phyloP scores from a whole-genome alignment of 1,140 invertebrate species.

The Neodiprion lecontei region DNA sequence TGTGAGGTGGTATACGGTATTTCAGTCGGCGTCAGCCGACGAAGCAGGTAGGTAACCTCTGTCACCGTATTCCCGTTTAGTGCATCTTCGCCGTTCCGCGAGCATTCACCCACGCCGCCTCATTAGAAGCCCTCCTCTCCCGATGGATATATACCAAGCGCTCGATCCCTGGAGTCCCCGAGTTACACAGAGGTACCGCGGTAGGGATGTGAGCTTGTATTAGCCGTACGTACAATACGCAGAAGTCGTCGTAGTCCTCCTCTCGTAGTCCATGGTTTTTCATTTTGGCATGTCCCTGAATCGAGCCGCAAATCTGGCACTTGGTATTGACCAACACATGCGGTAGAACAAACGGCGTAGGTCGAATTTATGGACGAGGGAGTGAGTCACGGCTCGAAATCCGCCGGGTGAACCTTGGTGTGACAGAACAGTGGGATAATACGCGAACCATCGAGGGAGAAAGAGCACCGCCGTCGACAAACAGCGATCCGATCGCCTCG shows the following conservation, averaged over 20 bases:
- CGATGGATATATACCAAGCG: not conserved
- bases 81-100: slow-evolving; percentile 24
- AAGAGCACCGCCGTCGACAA: slow-evolving; percentile 17
- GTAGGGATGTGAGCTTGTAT: not conserved
- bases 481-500: slow-evolving; percentile 32
- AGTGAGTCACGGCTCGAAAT: not conserved
- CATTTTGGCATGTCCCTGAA: not conserved
- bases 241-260: not conserved
- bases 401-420: not conserved
- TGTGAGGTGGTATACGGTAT: too few relatives aligned
- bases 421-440: slow-evolving; percentile 40
- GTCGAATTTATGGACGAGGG: not conserved
- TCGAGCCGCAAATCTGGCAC: not conserved
- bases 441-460: slow-evolving; percentile 17
- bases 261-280: not conserved
- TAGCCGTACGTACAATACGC: too few relatives aligned
- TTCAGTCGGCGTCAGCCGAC: too few relatives aligned
- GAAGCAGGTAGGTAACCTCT: too few relatives aligned
- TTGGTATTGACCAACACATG: not conserved
- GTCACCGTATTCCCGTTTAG: too few relatives aligned
- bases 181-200: not conserved
- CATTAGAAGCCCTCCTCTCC: slow-evolving; percentile 14
- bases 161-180: too few relatives aligned
- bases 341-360: not conserved
- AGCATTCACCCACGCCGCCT: slow-evolving; percentile 36